Base-by-base conservation (phyloP, 2,797 vertebrate species). In the Picus viridis region DNA sequence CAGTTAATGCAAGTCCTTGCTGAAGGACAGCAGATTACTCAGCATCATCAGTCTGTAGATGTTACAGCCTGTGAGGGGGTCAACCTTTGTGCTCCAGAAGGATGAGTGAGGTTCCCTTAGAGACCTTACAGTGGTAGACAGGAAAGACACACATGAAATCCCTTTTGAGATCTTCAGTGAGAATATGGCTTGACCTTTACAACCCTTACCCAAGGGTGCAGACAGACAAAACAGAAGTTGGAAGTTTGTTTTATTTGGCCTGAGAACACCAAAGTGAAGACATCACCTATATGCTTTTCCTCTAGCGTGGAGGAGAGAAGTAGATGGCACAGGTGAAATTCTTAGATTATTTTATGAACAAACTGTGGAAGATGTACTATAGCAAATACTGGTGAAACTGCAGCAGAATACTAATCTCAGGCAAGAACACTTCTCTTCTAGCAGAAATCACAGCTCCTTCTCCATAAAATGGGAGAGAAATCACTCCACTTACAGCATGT, bases 101-200 rank as follows among this genome's bases (percentile, higher is more conserved):
- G 58, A 10, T 1, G 0, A 84, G n/a, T 0, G 0, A 29, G 43
- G 41, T 0, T 68, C 58, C 18, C 45, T 34, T 3, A 0, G 58
- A 90, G 30, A 82, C 8, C 8, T 23, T 57, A 47, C 12, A 5
- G 12, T 4, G 2, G 51, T 41, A 78, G 69, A 43, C 2, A 20
- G 69, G 47, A 73, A 77, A 83, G 49, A n/a, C 16, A 47, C 13
- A 54, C 5, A 4, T 0, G 1, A 22, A 32, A 51, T 3, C 15
- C 43, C 75, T 70, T 78, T 20, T 7, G 36, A 92, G n/a, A 81
- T 30, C 41, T 64, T 82, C 5, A 2, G 23, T 19, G 17, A 88
- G 34, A 47, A 62, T 2, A 41, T 0, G 12, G n/a, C 53, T 82
- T 6, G 3, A 58, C 34, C 74, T 89, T 84, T 59, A 63, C 26